Evolutionary conservation across 2,113 vertebrate species (phyloP).

Genomic region (Cavia aperea): DNA sequence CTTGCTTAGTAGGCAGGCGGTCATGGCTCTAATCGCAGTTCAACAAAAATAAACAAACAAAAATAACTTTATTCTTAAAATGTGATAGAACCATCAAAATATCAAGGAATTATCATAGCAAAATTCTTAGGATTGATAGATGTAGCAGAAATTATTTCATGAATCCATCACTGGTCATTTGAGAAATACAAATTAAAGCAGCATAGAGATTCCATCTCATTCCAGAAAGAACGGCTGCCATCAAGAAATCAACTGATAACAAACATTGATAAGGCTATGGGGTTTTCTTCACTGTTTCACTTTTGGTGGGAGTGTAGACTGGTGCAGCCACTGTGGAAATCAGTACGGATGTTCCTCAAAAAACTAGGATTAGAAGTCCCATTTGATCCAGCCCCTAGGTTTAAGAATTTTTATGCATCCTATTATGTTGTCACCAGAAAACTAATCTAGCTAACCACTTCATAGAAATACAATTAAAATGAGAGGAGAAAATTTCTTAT

Average conservation of each 20-base stretch:
- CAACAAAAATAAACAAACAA: neutral
- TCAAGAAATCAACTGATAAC: no score
- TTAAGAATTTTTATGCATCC: neutral
- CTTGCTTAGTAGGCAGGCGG: neutral
- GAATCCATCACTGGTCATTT: neutral
- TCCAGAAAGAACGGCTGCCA: no score
- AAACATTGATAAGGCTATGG: no score
- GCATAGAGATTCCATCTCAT: no score
- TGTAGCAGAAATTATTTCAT: conserved; percentile 13
- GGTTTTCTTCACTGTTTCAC: no score
- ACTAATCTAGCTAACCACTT: neutral
- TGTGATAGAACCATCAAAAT: neutral
- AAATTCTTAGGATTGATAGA: conserved; percentile 17
- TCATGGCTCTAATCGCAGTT: neutral
- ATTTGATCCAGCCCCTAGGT: neutral
- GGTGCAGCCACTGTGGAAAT: no score
- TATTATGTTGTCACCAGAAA: neutral
- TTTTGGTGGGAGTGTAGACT: no score
- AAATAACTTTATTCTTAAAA: conserved; percentile 18
- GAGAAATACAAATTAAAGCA: no score
- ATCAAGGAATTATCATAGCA: neutral
- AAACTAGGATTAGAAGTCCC: no score
- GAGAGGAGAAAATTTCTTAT: neutral
- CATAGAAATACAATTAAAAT: neutral
- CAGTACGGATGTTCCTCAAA: no score